Percentiles rank a stretch among this genome's conserved stretches.
Conservation (phyloP, 2,888 invertebrate genomes). For the Hypomecis atomaria region DNA sequence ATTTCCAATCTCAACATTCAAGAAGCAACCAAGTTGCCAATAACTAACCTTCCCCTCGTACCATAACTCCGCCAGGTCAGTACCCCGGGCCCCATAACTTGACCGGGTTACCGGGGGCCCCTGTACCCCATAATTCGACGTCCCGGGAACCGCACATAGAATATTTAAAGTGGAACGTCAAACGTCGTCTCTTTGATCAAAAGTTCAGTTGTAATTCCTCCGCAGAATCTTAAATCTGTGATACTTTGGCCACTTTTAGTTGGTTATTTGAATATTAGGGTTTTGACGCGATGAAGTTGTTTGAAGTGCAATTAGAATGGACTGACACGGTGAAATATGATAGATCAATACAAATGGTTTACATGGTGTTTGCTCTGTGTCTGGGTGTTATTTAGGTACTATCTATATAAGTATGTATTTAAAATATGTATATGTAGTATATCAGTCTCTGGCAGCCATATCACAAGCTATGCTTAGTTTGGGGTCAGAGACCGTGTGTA, state of each 20-base stretch:
- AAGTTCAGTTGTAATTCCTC: conserved; percentile 38
- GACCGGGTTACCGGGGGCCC: conserved; percentile 42
- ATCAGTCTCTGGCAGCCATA: too few species aligned
- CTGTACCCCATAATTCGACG: conserved; percentile 56
- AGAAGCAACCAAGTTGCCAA: not conserved
- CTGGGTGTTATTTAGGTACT: too few species aligned
- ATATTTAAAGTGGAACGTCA: conserved; percentile 57
- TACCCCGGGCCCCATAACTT: not conserved
- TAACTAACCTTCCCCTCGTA: not conserved
- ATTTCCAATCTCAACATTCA: not conserved
- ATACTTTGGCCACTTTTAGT: conserved; percentile 26
- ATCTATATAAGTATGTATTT: too few species aligned
- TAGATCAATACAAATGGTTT: too few species aligned
- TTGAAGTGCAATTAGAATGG: not conserved
- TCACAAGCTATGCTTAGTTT: too few species aligned
- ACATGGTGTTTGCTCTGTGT: too few species aligned
- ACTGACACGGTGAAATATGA: too few species aligned
- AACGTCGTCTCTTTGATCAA: conserved; percentile 48
- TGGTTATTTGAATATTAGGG: conserved; percentile 14
- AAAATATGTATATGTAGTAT: too few species aligned
- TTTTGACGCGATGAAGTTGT: not conserved
- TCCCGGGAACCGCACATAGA: conserved; percentile 55
- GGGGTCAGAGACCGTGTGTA: too few species aligned
- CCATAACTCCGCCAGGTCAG: conserved; percentile 1
- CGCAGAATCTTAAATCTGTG: conserved; percentile 32